These are phyloP conservation scores for Anoplophora glabripennis DNA, from an alignment of 1,140 invertebrate species.

Conservation along the genomic window DNA sequence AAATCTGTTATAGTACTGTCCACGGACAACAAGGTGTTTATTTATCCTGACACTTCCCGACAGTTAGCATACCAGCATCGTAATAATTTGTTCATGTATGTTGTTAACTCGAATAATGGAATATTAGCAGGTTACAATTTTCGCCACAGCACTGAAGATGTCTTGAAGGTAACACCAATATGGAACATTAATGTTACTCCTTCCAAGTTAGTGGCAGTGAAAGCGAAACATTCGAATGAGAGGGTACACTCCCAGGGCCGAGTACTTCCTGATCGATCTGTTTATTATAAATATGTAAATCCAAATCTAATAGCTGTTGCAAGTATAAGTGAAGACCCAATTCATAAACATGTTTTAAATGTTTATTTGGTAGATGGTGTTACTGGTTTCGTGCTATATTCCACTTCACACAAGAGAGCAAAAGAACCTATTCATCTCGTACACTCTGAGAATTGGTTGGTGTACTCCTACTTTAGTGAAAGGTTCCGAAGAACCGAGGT, in stretches of 20 bases:
- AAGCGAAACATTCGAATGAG: constrained; percentile 73
- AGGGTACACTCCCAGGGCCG: constrained; percentile 94
- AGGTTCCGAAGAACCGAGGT: constrained; percentile 90
- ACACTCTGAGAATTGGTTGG: constrained; percentile 96
- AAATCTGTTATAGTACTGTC: constrained; percentile 78
- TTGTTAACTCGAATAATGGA: constrained; percentile 50
- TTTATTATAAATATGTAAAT: constrained; percentile 98
- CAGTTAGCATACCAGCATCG: constrained; percentile 51
- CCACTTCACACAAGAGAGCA: constrained; percentile 74
- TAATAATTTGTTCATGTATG: constrained; percentile 64
- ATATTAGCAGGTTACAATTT: constrained; percentile 69
- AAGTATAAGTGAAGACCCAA: constrained; percentile 71
- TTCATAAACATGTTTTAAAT: constrained; percentile 67
- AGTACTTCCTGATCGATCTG: constrained; percentile 90
- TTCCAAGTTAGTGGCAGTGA: constrained; percentile 67
- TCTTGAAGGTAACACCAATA: constrained; percentile 47
- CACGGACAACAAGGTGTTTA: constrained; percentile 64
- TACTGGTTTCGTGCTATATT: constrained; percentile 74
- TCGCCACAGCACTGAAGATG: constrained; percentile 29
- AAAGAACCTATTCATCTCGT: constrained; percentile 83
- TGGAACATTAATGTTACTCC: constrained; percentile 74
- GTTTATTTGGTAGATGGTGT: constrained; percentile 85
- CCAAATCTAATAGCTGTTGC: constrained; percentile 91
- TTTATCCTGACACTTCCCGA: constrained; percentile 61
- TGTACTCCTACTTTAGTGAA: constrained; percentile 93